A percentile compares a stretch with the other conserved stretches of the same genome.
These are phyloP conservation scores for Xanthorhoe spadicearia DNA, from an alignment of 2,888 invertebrate species.

Conservation along the genomic window DNA sequence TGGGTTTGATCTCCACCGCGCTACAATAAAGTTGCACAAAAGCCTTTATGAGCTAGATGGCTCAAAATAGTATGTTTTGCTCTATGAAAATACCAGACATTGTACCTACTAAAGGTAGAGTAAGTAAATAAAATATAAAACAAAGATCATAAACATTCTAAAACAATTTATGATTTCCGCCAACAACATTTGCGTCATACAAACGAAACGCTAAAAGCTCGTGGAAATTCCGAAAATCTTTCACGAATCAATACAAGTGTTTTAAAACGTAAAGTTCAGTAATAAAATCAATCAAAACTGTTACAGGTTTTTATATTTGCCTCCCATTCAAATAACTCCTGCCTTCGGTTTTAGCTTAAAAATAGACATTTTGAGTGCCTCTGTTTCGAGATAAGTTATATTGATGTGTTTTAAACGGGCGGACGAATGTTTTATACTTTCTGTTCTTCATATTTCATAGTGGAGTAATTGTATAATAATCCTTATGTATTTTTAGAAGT, in stretches of 20 bases:
- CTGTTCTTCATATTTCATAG: constrained; percentile 56
- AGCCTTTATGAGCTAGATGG: not conserved
- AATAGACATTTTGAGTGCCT: constrained; percentile 82
- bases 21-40: constrained; percentile 8
- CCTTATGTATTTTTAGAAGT: constrained; percentile 51
- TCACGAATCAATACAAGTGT: constrained; percentile 58
- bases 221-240: constrained; percentile 57
- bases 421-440: constrained; percentile 68
- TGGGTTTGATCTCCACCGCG: constrained; percentile 23
- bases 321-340: constrained; percentile 46
- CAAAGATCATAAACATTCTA: constrained; percentile 5
- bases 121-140: constrained; percentile 1
- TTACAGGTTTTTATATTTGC: constrained; percentile 75
- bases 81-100: not conserved
- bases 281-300: constrained; percentile 82
- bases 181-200: constrained; percentile 43
- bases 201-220: constrained; percentile 33
- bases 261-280: constrained; percentile 69
- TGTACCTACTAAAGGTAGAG: not conserved
- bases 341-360: constrained; percentile 71
- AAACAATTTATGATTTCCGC: constrained; percentile 29
- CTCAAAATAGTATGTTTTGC: not conserved
- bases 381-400: constrained; percentile 74
- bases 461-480: constrained; percentile 59
- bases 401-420: constrained; percentile 71